These are phyloP conservation scores for Gastrophryne carolinensis DNA, from an alignment of 2,797 vertebrate genomes.

Conservation along the genomic window DNA sequence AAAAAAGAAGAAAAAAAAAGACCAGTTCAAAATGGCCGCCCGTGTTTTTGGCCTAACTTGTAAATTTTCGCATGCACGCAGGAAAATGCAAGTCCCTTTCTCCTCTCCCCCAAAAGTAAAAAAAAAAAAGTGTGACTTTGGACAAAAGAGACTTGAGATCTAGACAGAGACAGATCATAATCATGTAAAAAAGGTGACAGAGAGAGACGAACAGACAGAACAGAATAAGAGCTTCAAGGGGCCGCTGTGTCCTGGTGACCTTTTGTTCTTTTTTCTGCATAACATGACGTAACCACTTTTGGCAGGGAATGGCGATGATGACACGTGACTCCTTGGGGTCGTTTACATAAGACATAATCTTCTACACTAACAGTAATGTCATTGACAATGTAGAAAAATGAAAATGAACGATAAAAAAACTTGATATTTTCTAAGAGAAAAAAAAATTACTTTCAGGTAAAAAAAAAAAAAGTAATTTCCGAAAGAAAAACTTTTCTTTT, in stretches of 20 bases:
- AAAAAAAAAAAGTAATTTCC: no score
- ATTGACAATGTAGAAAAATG: not conserved
- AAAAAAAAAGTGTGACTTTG: constrained; percentile 25
- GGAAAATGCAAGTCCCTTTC: constrained; percentile 20
- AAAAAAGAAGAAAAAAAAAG: not conserved
- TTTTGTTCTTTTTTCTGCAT: constrained; percentile 16
- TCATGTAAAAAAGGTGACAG: constrained; percentile 41
- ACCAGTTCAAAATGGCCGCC: constrained; percentile 46
- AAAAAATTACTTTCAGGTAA: no score
- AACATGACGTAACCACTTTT: not conserved
- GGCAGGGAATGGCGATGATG: constrained; percentile 27
- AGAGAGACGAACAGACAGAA: constrained; percentile 34
- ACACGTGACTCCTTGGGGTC: not conserved
- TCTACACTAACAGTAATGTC: not conserved
- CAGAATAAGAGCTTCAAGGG: not conserved
- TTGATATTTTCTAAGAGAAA: no score
- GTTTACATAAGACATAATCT: not conserved
- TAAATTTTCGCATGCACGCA: constrained; percentile 32
- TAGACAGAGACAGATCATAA: constrained; percentile 31
- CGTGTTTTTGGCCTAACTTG: constrained; percentile 13
- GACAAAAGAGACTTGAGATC: constrained; percentile 39
- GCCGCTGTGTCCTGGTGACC: constrained; percentile 1
- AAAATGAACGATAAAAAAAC: not conserved
- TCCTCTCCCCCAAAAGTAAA: constrained; percentile 7
- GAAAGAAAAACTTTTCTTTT: no score